A percentile compares a stretch with the other conserved stretches of the same genome.
Conservation (phyloP, 2,888 invertebrate species). For the Pilophorus perplexus region DNA sequence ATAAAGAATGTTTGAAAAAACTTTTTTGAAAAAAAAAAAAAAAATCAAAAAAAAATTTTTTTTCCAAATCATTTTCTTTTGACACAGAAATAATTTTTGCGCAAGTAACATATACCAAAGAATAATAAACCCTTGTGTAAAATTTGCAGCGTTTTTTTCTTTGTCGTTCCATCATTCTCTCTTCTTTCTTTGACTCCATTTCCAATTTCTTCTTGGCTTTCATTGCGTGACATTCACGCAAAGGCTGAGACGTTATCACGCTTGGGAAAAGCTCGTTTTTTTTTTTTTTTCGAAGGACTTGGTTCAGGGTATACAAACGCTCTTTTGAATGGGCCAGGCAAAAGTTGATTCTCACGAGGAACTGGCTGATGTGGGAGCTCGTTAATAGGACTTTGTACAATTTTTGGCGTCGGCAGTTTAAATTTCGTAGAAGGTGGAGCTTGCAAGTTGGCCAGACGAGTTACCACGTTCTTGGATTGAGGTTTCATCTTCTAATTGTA, state of each 20-base stretch:
- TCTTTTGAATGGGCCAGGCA: conserved; percentile 1
- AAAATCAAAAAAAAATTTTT: too few relatives aligned
- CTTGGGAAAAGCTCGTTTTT: conserved; percentile 7
- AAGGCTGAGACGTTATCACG: conserved; percentile 12
- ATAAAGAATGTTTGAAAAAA: too few relatives aligned
- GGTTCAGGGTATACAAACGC: conserved; percentile 1
- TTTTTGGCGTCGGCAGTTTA: background rate
- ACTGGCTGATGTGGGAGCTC: conserved; percentile 5
- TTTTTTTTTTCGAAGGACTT: background rate
- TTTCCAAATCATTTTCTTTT: too few relatives aligned
- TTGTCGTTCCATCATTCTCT: conserved; percentile 12
- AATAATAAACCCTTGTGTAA: too few relatives aligned
- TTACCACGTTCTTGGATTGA: too few relatives aligned
- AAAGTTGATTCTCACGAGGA: background rate
- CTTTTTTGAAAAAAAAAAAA: too few relatives aligned
- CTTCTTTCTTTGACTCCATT: background rate
- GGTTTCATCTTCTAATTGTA: background rate
- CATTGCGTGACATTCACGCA: background rate
- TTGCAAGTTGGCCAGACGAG: background rate
- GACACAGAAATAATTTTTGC: too few relatives aligned
- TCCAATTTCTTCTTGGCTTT: conserved; percentile 23
- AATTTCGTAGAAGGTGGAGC: background rate
- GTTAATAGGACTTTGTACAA: background rate
- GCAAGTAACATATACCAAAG: too few relatives aligned
- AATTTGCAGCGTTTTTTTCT: too few relatives aligned